Percentiles rank a stretch among this genome's conserved stretches.
Evolutionary conservation across 2,797 vertebrate species (phyloP).

Genomic region (Miichthys miiuy): DNA sequence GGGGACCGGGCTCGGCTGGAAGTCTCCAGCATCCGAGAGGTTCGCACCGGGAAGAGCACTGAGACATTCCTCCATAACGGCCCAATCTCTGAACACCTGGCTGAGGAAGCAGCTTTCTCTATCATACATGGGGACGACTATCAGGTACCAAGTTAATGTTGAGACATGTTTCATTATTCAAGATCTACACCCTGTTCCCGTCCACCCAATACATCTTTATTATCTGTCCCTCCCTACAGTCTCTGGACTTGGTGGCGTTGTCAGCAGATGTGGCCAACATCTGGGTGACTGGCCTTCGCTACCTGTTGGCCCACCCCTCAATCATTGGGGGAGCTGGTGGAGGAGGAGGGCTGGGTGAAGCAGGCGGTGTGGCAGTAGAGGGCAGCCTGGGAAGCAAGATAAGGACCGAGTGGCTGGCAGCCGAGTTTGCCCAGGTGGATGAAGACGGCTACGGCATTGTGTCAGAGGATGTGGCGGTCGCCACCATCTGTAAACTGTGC

Average conservation of each 20-base stretch:
- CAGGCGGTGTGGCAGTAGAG: conserved; percentile 88
- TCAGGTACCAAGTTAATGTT: conserved; percentile 63
- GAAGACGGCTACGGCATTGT: conserved; percentile 94
- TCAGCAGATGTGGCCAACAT: conserved; percentile 98
- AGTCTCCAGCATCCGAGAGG: conserved; percentile 92
- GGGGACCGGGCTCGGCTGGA: conserved; percentile 94
- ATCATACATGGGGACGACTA: conserved; percentile 97
- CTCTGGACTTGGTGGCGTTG: conserved; percentile 95
- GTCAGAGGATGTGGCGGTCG: conserved; percentile 92
- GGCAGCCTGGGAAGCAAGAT: conserved; percentile 89
- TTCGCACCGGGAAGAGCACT: conserved; percentile 96
- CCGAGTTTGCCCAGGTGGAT: conserved; percentile 91
- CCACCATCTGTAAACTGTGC: conserved; percentile 93
- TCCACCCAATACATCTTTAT: not conserved
- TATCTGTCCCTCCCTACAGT: conserved; percentile 71
- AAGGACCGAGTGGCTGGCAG: conserved; percentile 91
- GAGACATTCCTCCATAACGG: conserved; percentile 97
- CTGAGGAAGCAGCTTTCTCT: conserved; percentile 95
- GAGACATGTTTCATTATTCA: not conserved
- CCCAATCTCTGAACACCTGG: conserved; percentile 92
- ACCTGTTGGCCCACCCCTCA: conserved; percentile 93
- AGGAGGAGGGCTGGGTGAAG: conserved; percentile 84
- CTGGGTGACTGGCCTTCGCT: conserved; percentile 97
- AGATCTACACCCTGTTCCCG: not conserved
- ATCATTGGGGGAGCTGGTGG: conserved; percentile 85